Percentiles rank a stretch among this genome's conserved stretches.
These are phyloP conservation scores for Paramormyrops kingsleyae DNA, from an alignment of 2,113 vertebrate species.

Conservation along the genomic window DNA sequence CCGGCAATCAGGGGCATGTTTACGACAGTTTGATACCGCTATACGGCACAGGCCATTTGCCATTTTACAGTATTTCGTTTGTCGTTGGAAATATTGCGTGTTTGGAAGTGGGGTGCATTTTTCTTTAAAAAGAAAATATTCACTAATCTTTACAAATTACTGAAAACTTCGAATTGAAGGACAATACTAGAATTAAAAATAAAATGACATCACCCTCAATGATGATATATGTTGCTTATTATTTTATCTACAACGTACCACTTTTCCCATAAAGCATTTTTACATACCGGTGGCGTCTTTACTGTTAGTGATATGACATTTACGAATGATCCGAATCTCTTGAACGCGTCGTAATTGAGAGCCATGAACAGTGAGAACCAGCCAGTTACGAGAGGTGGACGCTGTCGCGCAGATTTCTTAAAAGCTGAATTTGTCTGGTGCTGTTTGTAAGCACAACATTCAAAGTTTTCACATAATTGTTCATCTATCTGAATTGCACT, in stretches of 20 bases:
- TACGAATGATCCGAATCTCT: not conserved
- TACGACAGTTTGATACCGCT: slow-evolving; percentile 36
- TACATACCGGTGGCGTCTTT: not conserved
- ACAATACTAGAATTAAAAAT: not conserved
- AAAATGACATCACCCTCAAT: too few species aligned
- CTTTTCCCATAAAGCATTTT: not conserved
- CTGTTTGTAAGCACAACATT: too few species aligned
- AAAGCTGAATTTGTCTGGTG: too few species aligned
- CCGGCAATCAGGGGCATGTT: slow-evolving; percentile 54
- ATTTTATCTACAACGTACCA: not conserved
- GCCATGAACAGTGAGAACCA: not conserved
- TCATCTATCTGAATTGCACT: not conserved
- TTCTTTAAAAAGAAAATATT: not conserved
- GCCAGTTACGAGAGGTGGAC: not conserved
- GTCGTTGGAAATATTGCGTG: not conserved
- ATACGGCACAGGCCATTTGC: slow-evolving; percentile 14
- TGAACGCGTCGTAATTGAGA: not conserved
- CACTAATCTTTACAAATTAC: not conserved
- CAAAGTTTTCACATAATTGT: too few species aligned
- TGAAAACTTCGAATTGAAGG: not conserved
- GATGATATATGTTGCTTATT: not conserved
- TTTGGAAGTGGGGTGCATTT: slow-evolving; percentile 13
- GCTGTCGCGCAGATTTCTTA: too few species aligned
- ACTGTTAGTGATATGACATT: not conserved
- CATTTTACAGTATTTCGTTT: slow-evolving; percentile 38